Conservation (phyloP, 2,888 invertebrate genomes). For the Stramonita haemastoma region DNA sequence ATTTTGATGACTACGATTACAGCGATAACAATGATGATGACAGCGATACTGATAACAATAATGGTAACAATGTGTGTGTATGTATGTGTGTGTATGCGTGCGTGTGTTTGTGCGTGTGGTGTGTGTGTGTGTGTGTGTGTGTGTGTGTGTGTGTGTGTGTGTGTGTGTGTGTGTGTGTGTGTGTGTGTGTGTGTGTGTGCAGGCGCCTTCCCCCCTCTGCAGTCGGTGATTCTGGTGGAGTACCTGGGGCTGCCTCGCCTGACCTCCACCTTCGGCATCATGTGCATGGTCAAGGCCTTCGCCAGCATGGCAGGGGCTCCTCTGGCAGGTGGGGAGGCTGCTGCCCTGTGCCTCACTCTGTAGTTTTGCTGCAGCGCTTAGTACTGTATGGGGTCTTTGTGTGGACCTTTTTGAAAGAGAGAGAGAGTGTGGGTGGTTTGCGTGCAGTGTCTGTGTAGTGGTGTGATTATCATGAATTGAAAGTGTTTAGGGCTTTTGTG, state of each 20-base stretch:
- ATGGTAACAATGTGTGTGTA: neutral
- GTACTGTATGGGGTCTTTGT: neutral
- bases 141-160: conserved; percentile 5
- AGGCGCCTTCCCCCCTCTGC: conserved; percentile 50
- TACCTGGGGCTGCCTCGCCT: conserved; percentile 47
- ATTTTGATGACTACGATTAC: no score
- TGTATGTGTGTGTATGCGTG: neutral
- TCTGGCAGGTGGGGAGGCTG: conserved; percentile 37
- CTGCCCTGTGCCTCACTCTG: neutral
- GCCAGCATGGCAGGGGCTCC: conserved; percentile 45
- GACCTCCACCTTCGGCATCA: conserved; percentile 48
- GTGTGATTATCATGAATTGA: no score
- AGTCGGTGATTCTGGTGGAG: conserved; percentile 48
- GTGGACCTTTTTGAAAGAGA: no score
- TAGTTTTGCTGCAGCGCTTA: neutral
- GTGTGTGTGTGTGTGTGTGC: neutral
- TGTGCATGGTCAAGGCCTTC: conserved; percentile 45
- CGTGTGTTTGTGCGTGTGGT: neutral
- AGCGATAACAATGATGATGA: no score
- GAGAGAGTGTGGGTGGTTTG: neutral
- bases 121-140: conserved; percentile 12
- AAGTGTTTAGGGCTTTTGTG: no score
- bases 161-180: conserved; percentile 18
- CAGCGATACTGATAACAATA: no score
- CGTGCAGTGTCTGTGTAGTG: no score